A percentile compares a stretch with the other conserved stretches of the same genome.
Conservation (phyloP, 1,140 invertebrate genomes). For the Leucophenga varia region DNA sequence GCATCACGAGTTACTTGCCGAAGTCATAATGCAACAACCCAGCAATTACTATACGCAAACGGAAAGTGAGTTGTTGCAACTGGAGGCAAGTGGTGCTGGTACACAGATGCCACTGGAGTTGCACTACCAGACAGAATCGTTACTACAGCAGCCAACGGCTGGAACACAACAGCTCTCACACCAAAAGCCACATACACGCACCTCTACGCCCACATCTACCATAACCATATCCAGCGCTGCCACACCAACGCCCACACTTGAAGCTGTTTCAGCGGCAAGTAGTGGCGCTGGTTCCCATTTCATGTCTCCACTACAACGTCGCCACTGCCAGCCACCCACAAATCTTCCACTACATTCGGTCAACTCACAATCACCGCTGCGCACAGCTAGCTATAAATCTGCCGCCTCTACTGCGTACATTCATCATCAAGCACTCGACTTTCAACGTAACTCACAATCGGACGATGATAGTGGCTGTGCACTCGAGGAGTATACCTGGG, state of each 20-base stretch:
- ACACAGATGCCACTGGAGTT: not conserved
- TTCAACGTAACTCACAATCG: conserved; percentile 87
- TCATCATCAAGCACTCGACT: conserved; percentile 62
- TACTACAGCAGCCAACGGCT: conserved; percentile 10
- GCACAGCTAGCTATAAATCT: conserved; percentile 42
- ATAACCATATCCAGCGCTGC: conserved; percentile 10
- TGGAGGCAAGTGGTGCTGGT: conserved; percentile 37
- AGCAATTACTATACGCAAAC: conserved; percentile 54
- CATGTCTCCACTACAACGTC: conserved; percentile 44
- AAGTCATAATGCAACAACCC: conserved; percentile 44
- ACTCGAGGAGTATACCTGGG: conserved; percentile 97
- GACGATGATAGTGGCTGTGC: conserved; percentile 97
- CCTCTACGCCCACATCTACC: conserved; percentile 13
- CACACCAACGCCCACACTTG: conserved; percentile 24
- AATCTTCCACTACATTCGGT: conserved; percentile 48
- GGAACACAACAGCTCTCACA: conserved; percentile 9
- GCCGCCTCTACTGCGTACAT: conserved; percentile 32
- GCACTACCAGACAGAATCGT: conserved; percentile 15
- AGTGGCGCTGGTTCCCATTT: conserved; percentile 33
- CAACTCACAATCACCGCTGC: conserved; percentile 38
- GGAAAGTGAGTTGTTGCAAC: conserved; percentile 47
- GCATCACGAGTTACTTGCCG: conserved; percentile 19
- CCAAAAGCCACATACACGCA: conserved; percentile 16
- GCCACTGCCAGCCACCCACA: conserved; percentile 47
- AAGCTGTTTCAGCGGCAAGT: conserved; percentile 29